Conservation (phyloP, 1,140 invertebrate species). For the Atta cephalotes region DNA sequence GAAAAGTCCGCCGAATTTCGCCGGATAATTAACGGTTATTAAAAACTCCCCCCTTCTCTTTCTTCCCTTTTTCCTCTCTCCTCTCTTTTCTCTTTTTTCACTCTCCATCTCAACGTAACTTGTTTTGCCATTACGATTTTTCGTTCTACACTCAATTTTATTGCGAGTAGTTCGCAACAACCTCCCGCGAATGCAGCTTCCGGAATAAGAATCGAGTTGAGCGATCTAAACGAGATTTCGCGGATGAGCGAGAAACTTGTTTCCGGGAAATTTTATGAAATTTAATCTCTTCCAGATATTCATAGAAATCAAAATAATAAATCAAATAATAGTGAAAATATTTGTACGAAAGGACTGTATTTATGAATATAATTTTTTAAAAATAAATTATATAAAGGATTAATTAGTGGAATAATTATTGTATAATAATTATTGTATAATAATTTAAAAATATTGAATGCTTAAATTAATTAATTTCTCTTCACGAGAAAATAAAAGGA, state of each 20-base stretch:
- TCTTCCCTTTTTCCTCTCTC: neutral
- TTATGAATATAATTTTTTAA: too few relatives aligned
- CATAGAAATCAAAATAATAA: neutral
- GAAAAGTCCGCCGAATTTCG: constrained; percentile 29
- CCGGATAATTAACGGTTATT: constrained; percentile 61
- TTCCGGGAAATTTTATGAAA: constrained; percentile 18
- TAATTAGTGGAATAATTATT: too few relatives aligned
- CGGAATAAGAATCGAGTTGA: constrained; percentile 11
- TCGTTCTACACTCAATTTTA: constrained; percentile 65
- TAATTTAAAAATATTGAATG: neutral
- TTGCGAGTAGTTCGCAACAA: constrained; percentile 31
- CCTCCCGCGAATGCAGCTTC: constrained; percentile 29
- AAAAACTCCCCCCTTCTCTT: neutral
- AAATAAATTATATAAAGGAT: too few relatives aligned
- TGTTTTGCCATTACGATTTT: constrained; percentile 56
- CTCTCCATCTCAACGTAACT: constrained; percentile 35
- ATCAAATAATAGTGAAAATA: too few relatives aligned
- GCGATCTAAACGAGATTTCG: constrained; percentile 6
- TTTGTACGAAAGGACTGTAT: too few relatives aligned
- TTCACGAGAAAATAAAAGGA: neutral
- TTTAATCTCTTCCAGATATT: neutral
- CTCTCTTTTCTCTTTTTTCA: constrained; percentile 6
- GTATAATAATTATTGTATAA: too few relatives aligned
- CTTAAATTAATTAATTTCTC: constrained; percentile 14
- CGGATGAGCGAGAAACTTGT: constrained; percentile 18